These are phyloP conservation scores for Andrena bucephala DNA, from an alignment of 2,888 invertebrate species.

Conservation along the genomic window DNA sequence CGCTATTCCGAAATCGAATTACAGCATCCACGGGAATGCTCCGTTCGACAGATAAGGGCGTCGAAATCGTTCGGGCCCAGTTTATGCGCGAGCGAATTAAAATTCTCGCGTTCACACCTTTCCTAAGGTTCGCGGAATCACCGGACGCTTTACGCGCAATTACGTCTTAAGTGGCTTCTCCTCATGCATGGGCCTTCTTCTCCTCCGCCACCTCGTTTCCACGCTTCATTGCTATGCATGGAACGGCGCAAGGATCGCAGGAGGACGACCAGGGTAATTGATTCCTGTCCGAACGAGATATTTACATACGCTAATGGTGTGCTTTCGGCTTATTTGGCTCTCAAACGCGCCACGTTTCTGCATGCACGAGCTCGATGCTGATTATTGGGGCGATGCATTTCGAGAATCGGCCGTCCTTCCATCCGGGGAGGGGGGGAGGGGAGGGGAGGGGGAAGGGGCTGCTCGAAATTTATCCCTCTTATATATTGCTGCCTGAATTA, in stretches of 20 bases:
- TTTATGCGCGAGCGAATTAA: constrained; percentile 41
- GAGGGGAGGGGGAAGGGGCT: no score
- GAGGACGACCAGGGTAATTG: constrained; percentile 75
- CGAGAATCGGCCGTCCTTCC: constrained; percentile 6
- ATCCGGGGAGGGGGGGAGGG: background rate
- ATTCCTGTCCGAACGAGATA: constrained; percentile 74
- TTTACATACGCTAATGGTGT: constrained; percentile 78
- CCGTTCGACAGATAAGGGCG: background rate
- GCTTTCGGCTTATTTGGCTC: constrained; percentile 59
- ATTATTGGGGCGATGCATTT: constrained; percentile 27
- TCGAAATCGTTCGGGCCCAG: background rate
- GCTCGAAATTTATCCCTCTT: background rate
- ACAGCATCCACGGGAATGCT: background rate
- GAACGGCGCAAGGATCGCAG: constrained; percentile 66
- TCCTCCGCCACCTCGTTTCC: constrained; percentile 18
- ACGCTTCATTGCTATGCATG: constrained; percentile 79
- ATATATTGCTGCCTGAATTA: background rate
- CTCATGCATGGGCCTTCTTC: constrained; percentile 24
- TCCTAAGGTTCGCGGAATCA: constrained; percentile 36
- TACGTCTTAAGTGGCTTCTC: constrained; percentile 63
- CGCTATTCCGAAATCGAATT: background rate
- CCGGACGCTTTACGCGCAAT: constrained; percentile 68
- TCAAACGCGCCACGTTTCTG: constrained; percentile 32
- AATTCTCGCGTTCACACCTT: constrained; percentile 64
- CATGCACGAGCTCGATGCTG: background rate